phyloP scores from a whole-genome alignment of 64 coral and sea anemone species.

The Anthopleura sola region DNA sequence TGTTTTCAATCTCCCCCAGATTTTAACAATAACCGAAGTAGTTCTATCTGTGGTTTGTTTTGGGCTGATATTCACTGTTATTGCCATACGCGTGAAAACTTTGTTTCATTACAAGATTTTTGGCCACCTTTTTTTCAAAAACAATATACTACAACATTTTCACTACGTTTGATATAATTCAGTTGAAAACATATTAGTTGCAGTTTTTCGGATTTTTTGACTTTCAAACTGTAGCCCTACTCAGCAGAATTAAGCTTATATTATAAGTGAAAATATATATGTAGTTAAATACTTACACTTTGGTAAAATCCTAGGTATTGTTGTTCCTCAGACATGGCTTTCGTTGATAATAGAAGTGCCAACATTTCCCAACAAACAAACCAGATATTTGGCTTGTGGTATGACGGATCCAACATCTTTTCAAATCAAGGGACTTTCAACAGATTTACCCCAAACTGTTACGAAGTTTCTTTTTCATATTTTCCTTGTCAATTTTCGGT shows the following conservation, averaged over 20 bases:
- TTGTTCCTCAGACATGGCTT: neutral
- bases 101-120: neutral
- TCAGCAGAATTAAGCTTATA: neutral
- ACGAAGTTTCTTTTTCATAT: neutral
- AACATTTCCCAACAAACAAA: neutral
- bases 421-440: neutral
- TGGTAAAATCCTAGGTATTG: neutral
- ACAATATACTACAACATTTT: neutral
- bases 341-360: neutral
- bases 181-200: too few relatives aligned
- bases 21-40: neutral
- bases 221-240: neutral
- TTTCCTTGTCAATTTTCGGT: neutral
- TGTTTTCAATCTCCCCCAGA: too few relatives aligned
- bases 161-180: too few relatives aligned
- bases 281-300: neutral
- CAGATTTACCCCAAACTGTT: neutral
- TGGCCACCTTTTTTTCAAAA: neutral
- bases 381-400: neutral
- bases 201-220: neutral
- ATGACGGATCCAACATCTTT: neutral
- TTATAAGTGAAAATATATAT: neutral
- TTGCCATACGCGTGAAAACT: neutral
- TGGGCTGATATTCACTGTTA: too few relatives aligned
- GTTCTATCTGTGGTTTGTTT: neutral